Evolutionary conservation across 2,888 invertebrate species (phyloP).

Genomic region (Scaptomyza flava): DNA sequence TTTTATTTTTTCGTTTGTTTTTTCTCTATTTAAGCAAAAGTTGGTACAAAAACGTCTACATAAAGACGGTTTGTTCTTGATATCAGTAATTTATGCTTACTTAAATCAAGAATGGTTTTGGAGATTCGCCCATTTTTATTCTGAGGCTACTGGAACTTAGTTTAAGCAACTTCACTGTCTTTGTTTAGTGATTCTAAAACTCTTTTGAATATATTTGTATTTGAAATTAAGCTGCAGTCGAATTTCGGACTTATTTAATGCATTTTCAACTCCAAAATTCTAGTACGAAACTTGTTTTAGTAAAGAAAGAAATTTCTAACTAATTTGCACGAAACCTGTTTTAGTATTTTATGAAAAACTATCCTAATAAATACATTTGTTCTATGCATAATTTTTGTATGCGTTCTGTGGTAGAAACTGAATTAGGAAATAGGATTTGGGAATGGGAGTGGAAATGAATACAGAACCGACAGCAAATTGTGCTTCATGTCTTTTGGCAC

Average conservation of each 20-base stretch:
- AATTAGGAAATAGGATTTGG: constrained; percentile 18
- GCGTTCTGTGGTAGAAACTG: constrained; percentile 17
- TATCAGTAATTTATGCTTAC: too few species aligned
- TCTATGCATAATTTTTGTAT: constrained; percentile 46
- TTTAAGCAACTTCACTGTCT: too few species aligned
- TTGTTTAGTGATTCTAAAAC: too few species aligned
- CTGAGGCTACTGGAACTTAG: too few species aligned
- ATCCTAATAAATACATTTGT: background rate
- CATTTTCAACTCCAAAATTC: background rate
- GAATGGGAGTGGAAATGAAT: background rate
- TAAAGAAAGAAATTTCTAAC: too few species aligned
- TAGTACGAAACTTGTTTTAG: too few species aligned
- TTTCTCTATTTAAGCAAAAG: background rate
- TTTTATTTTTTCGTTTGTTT: background rate
- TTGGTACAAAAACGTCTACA: background rate
- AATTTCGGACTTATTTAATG: background rate
- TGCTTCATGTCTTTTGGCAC: constrained; percentile 13
- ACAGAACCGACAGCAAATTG: background rate
- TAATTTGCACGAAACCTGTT: background rate
- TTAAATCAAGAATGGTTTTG: too few species aligned
- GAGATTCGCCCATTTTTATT: too few species aligned
- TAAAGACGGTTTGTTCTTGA: too few species aligned
- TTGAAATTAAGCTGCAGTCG: too few species aligned
- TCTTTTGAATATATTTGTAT: too few species aligned
- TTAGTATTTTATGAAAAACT: background rate